A percentile compares a stretch with the other conserved stretches of the same genome.
phyloP scores from a whole-genome alignment of 2,797 vertebrate species.

The Peromyscus attwateri region DNA sequence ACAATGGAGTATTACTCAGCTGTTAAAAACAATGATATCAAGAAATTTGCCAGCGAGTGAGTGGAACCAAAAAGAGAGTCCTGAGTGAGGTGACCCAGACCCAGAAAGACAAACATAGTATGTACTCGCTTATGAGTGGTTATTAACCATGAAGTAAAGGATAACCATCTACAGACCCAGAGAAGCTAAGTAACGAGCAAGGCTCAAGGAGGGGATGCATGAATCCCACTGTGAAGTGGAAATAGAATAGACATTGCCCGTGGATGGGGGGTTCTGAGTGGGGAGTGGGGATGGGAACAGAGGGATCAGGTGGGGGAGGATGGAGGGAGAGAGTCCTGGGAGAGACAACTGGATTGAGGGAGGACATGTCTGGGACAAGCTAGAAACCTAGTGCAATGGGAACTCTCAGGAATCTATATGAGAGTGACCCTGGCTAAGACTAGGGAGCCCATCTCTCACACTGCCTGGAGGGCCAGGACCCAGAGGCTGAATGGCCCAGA shows the following conservation, averaged over 20 bases:
- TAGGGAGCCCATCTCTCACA: background rate
- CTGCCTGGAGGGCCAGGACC: background rate
- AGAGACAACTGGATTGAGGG: background rate
- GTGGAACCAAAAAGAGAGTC: background rate
- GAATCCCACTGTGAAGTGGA: background rate
- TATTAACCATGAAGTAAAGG: background rate
- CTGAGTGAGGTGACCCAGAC: background rate
- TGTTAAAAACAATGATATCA: background rate
- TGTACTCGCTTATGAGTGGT: background rate
- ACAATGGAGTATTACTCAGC: background rate
- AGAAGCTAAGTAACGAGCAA: background rate
- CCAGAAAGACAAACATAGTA: background rate
- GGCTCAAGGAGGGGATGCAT: background rate
- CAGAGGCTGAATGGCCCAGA: background rate
- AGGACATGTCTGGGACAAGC: background rate
- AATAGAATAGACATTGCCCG: background rate
- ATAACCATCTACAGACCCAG: background rate
- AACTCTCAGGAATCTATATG: background rate
- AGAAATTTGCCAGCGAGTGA: background rate
- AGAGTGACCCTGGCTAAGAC: background rate
- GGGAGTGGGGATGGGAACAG: background rate
- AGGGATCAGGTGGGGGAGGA: background rate
- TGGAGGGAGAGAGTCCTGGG: background rate
- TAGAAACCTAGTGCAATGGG: background rate
- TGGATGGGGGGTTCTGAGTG: background rate